Evolutionary conservation across 2,888 invertebrate species (phyloP).

Genomic region (Noctua fimbriata): DNA sequence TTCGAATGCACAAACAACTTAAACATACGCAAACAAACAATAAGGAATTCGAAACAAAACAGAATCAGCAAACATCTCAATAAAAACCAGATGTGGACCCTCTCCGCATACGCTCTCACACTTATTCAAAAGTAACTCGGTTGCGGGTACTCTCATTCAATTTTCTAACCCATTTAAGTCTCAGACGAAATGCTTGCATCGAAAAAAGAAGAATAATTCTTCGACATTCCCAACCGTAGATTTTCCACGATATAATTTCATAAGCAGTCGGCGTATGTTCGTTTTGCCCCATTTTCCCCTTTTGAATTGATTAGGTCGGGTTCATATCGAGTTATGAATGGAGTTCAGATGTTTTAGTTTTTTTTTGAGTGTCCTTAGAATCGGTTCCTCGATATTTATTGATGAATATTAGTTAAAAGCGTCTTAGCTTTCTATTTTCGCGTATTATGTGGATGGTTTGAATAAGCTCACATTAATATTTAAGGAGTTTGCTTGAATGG

Average conservation of each 20-base stretch:
- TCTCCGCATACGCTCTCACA: constrained; percentile 81
- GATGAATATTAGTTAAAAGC: constrained; percentile 68
- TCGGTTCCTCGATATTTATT: constrained; percentile 78
- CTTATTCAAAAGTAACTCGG: constrained; percentile 85
- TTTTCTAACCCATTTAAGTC: constrained; percentile 90
- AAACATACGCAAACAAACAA: constrained; percentile 62
- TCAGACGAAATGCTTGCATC: constrained; percentile 85
- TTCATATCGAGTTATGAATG: constrained; percentile 87
- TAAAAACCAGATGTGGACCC: constrained; percentile 81
- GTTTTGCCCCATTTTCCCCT: constrained; percentile 86
- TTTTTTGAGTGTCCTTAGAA: constrained; percentile 68
- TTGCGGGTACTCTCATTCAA: constrained; percentile 86
- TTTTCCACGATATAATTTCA: constrained; percentile 89
- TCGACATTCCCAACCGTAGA: constrained; percentile 82
- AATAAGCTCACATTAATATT: constrained; percentile 29
- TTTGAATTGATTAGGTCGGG: constrained; percentile 89
- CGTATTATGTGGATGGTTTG: background rate
- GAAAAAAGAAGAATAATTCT: constrained; percentile 80
- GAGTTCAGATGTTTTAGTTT: constrained; percentile 79
- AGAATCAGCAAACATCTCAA: constrained; percentile 74
- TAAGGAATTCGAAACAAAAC: constrained; percentile 69
- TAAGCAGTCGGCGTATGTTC: constrained; percentile 87
- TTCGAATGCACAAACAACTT: constrained; percentile 34
- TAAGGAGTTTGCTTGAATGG: constrained; percentile 4
- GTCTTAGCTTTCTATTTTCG: constrained; percentile 21